Base-by-base conservation (phyloP, 2,113 vertebrate genomes). In the Heterotilapia buettikoferi region DNA sequence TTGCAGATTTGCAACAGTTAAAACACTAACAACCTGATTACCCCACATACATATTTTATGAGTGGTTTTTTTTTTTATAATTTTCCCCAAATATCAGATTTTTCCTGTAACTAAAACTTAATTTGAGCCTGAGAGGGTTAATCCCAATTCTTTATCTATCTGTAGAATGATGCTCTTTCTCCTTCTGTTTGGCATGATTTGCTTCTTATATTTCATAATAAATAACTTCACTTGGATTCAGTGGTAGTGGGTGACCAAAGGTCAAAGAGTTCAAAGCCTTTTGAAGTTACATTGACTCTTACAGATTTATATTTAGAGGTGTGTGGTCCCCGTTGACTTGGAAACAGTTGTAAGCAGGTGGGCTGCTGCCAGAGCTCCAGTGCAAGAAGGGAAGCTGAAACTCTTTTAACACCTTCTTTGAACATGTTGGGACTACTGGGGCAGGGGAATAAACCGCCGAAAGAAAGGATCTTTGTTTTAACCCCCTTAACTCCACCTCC, bases 391-490 rank as follows among this genome's bases (percentile, higher is more conserved):
- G 68, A 56, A 85, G 85, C 81, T 61, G 84, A 83, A 86, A 52
- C 84, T 87, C 89, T 89, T 93, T 90, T 93, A 91, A 93, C 93
- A 94, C 92, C 91, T 91, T 91, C 90, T 93, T 92, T 91, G 80
- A 94, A 94, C 92, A 83, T 91, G 93, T 87, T 43, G 86, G 91
- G 90, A 89, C 89, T 88, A 43, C 87, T 90, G 91, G 83, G 84
- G 80, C 90, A 87, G 57, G 84, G 88, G 86, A 92, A 91, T 92
- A 88, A 93, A 93, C 84, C 85, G 85, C 56, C 36, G 57, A 93
- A 93, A 95, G 92, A 95, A 93, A 90, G 90, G 80, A 89, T 92
- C 92, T 96, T 96, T 95, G 94, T 96, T 95, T 95, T 89, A 93
- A 92, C 87, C 83, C 92, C 84, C 86, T 87, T 82, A 80, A 84